phyloP scores from a whole-genome alignment of 2,113 vertebrate species.

The Zosterops hypoxanthus region DNA sequence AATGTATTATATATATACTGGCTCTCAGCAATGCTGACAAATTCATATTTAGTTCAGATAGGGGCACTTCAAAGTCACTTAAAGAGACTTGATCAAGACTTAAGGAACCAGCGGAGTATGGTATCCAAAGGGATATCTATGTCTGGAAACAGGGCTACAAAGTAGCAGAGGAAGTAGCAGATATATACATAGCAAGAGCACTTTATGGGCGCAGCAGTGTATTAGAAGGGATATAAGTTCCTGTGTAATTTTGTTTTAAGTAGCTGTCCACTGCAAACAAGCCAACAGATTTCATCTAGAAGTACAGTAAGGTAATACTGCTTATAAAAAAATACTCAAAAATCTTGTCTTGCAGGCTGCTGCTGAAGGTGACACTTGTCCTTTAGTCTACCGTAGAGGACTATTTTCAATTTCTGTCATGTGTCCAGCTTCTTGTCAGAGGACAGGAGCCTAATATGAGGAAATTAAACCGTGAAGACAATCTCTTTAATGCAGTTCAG shows the following conservation, averaged over 20 bases:
- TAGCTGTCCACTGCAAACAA: neutral
- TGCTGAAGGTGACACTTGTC: neutral
- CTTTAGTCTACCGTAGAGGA: neutral
- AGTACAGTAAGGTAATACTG: neutral
- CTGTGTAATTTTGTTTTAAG: neutral
- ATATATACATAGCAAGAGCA: neutral
- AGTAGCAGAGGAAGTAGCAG: neutral
- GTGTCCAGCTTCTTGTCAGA: neutral
- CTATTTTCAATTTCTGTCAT: constrained; percentile 40
- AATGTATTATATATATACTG: neutral
- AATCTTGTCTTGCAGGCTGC: neutral
- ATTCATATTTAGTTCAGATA: constrained; percentile 36
- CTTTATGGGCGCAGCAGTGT: neutral
- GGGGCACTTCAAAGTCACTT: constrained; percentile 40
- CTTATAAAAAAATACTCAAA: neutral
- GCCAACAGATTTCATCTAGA: neutral
- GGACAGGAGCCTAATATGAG: constrained; percentile 37
- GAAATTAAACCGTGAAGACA: constrained; percentile 33
- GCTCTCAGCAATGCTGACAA: constrained; percentile 9
- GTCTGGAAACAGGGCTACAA: neutral
- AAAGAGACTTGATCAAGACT: neutral
- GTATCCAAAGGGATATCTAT: constrained; percentile 20
- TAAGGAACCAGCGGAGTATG: neutral
- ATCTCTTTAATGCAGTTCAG: constrained; percentile 37
- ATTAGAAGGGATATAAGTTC: neutral